Evolutionary conservation across 2,797 vertebrate species (phyloP).

Genomic region (Myotis pilosus): DNA sequence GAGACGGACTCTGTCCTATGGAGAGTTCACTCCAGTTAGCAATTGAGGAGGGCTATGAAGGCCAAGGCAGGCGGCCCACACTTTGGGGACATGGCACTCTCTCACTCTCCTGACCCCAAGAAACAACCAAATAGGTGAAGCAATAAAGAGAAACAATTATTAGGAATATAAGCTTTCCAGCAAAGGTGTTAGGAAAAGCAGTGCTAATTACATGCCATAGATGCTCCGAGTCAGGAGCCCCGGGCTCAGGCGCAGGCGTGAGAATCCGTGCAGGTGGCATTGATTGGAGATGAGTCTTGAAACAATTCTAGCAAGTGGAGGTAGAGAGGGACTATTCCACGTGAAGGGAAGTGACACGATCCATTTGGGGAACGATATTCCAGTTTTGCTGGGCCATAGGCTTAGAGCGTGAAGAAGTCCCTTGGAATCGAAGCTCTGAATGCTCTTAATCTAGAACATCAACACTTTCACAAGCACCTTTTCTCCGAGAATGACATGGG

Average conservation of each 20-base stretch:
- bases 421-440: neutral
- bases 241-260: neutral
- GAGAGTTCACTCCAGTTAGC: neutral
- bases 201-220: neutral
- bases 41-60: neutral
- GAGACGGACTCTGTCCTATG: neutral
- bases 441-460: neutral
- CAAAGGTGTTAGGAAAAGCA: neutral
- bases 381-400: neutral
- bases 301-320: neutral
- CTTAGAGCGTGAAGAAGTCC: neutral
- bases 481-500: neutral
- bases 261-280: neutral
- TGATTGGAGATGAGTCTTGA: neutral
- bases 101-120: neutral
- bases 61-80: neutral
- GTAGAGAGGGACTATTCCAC: neutral
- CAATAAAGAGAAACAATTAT: neutral
- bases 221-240: neutral
- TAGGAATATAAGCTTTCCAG: neutral
- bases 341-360: neutral
- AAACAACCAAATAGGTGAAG: neutral
- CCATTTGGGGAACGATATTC: neutral
- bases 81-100: neutral
- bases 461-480: neutral